A percentile compares a stretch with the other conserved stretches of the same genome.
These are phyloP conservation scores for Eunapius fragilis DNA, from an alignment of 37 sponge, comb jelly and placozoan species.

Conservation along the genomic window DNA sequence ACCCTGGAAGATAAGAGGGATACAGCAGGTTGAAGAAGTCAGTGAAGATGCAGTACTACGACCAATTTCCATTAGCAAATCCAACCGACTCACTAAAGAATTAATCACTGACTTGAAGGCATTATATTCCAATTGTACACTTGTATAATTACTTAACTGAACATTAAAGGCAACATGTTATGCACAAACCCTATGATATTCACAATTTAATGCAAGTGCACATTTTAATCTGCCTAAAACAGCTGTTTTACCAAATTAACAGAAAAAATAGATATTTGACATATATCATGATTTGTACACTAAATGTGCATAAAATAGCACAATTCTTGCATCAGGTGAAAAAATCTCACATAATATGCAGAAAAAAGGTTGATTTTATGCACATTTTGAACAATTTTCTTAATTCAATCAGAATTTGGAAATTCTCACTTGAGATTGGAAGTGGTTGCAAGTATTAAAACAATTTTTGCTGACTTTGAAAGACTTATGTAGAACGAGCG, in stretches of 20 bases:
- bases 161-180: not conserved
- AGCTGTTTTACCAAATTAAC: not conserved
- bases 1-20: not conserved
- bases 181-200: not conserved
- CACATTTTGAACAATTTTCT: not conserved
- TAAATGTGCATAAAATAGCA: not conserved
- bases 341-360: not conserved
- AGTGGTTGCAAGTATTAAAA: too few relatives aligned
- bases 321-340: not conserved
- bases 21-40: not conserved
- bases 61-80: not conserved
- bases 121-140: not conserved
- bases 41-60: not conserved
- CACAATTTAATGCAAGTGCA: not conserved
- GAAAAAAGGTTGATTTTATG: not conserved
- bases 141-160: not conserved
- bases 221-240: not conserved
- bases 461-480: too few relatives aligned
- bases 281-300: not conserved
- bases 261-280: not conserved
- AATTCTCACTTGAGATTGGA: not conserved
- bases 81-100: not conserved
- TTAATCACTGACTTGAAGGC: not conserved
- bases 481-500: too few relatives aligned
- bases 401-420: not conserved